These are phyloP conservation scores for Gastracanthus pulcherrimus DNA, from an alignment of 2,888 invertebrate species.

Conservation along the genomic window DNA sequence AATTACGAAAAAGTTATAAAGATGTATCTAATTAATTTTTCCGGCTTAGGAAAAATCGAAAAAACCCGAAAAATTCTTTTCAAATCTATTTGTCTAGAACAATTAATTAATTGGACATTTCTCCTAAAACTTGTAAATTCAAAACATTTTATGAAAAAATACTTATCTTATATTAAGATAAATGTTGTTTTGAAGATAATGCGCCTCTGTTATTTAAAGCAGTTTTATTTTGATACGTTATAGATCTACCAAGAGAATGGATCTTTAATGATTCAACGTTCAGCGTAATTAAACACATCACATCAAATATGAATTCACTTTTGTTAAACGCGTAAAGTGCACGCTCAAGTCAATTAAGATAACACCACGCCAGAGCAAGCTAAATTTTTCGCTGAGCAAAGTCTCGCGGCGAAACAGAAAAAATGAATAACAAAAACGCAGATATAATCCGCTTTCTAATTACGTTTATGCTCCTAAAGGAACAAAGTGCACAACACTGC, in stretches of 20 bases:
- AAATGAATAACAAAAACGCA: slow-evolving; percentile 16
- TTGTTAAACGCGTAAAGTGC: slow-evolving; percentile 23
- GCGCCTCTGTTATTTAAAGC: too few relatives aligned
- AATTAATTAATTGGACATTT: too few relatives aligned
- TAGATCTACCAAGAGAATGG: background rate
- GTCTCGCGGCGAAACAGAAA: background rate
- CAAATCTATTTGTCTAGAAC: too few relatives aligned
- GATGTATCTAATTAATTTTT: too few relatives aligned
- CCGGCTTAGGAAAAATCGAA: too few relatives aligned
- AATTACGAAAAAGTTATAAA: too few relatives aligned
- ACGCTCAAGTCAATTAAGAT: slow-evolving; percentile 19
- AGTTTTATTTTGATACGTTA: background rate
- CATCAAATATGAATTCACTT: background rate
- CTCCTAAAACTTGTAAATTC: too few relatives aligned
- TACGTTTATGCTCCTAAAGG: background rate
- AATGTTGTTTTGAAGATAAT: too few relatives aligned
- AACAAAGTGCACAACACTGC: background rate
- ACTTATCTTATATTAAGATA: too few relatives aligned
- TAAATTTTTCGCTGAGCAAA: background rate
- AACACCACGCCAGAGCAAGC: background rate
- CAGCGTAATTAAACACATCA: background rate
- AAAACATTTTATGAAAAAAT: too few relatives aligned
- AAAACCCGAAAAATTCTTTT: too few relatives aligned
- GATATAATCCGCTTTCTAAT: slow-evolving; percentile 31
- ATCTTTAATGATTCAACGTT: background rate